A percentile compares a stretch with the other conserved stretches of the same genome.
These are phyloP conservation scores for Margarornis squamiger DNA, from an alignment of 2,797 vertebrate species.

Conservation along the genomic window DNA sequence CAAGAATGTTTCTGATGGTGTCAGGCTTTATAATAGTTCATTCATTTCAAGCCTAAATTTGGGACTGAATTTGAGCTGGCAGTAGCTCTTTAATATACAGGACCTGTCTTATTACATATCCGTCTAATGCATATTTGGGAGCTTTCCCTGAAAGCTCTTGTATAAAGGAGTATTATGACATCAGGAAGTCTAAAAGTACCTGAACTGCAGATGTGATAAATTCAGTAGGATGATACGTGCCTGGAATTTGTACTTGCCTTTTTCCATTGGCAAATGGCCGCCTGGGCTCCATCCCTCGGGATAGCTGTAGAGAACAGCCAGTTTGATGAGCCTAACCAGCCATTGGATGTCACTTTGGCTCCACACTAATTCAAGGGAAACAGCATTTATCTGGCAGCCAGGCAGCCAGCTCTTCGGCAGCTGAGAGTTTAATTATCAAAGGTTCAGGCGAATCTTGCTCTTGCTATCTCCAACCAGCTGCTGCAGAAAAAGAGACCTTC, in stretches of 20 bases:
- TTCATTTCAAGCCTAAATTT: conserved; percentile 61
- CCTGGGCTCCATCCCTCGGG: conserved; percentile 44
- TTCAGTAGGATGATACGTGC: conserved; percentile 46
- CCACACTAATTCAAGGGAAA: conserved; percentile 67
- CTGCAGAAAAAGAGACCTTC: conserved; percentile 62
- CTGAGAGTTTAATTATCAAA: conserved; percentile 69
- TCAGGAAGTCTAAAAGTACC: conserved; percentile 68
- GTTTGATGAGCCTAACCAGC: conserved; percentile 70
- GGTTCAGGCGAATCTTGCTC: conserved; percentile 57
- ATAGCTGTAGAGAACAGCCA: conserved; percentile 59
- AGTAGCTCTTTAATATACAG: conserved; percentile 64
- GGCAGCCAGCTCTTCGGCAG: conserved; percentile 57
- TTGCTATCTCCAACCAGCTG: conserved; percentile 62
- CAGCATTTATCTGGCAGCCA: conserved; percentile 66
- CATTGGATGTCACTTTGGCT: conserved; percentile 72
- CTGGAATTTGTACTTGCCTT: conserved; percentile 43
- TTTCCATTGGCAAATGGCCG: conserved; percentile 62
- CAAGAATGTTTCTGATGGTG: conserved; percentile 48
- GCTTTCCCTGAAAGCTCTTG: conserved; percentile 63
- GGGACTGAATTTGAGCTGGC: conserved; percentile 51
- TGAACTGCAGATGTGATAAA: conserved; percentile 68
- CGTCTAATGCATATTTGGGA: conserved; percentile 56
- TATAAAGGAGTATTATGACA: conserved; percentile 65
- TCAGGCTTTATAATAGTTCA: conserved; percentile 56
- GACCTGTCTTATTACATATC: conserved; percentile 63